A percentile compares a stretch with the other conserved stretches of the same genome.
Conservation (phyloP, 2,797 vertebrate genomes). For the Parambassis ranga region DNA sequence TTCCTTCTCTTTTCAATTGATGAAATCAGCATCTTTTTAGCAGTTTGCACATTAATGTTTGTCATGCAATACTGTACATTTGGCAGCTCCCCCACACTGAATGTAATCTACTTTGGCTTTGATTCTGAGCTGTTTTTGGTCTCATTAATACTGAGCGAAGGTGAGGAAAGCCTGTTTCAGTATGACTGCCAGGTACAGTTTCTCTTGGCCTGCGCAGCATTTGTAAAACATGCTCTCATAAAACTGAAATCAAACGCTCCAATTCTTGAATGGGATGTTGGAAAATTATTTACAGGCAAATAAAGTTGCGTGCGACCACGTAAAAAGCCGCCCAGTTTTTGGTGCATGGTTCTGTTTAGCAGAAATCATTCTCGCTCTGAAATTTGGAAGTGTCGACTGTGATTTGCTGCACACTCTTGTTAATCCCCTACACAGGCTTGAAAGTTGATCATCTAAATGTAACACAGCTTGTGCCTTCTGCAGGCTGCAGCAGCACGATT, state of each 20-base stretch:
- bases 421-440: constrained; percentile 48
- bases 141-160: constrained; percentile 49
- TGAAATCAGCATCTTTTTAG: background rate
- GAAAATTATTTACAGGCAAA: constrained; percentile 77
- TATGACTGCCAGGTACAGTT: constrained; percentile 68
- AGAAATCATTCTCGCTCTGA: constrained; percentile 58
- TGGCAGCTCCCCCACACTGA: constrained; percentile 11
- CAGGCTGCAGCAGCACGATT: background rate
- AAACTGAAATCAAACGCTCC: constrained; percentile 67
- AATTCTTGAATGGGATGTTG: constrained; percentile 70
- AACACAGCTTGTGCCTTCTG: constrained; percentile 24
- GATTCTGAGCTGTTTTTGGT: constrained; percentile 34
- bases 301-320: constrained; percentile 68
- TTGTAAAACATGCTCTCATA: constrained; percentile 73
- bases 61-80: constrained; percentile 27
- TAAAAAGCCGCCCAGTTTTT: constrained; percentile 43
- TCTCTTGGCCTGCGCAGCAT: constrained; percentile 62
- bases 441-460: constrained; percentile 55
- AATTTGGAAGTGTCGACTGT: constrained; percentile 45
- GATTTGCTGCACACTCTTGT: constrained; percentile 62
- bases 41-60: constrained; percentile 17
- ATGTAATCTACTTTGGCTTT: constrained; percentile 44
- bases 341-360: constrained; percentile 63
- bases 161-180: constrained; percentile 56
- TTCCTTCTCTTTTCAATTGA: constrained; percentile 4